Conservation (phyloP, 92 coral and sea anemone species). For the Heliopora coerulea region DNA sequence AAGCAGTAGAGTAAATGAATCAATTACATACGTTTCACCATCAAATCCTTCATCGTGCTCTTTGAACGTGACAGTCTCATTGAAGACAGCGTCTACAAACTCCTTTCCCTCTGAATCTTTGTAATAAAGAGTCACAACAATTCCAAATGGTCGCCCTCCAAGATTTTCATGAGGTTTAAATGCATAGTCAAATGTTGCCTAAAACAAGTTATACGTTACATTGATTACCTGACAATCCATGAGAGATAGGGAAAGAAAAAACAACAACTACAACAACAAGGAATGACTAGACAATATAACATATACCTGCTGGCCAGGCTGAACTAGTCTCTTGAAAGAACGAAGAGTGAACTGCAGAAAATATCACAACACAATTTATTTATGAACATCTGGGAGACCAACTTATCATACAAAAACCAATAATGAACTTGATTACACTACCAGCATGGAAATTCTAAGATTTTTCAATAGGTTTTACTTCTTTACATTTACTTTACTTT, state of each 20-base stretch:
- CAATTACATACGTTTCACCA: constrained; percentile 86
- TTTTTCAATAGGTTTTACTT: no score
- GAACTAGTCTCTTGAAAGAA: constrained; percentile 72
- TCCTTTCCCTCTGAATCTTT: constrained; percentile 93
- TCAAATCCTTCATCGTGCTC: constrained; percentile 98
- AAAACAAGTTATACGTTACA: constrained; percentile 8
- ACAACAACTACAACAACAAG: no score
- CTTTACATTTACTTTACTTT: no score
- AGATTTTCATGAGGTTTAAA: constrained; percentile 98
- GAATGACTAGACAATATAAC: neutral
- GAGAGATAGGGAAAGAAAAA: no score
- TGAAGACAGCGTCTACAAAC: constrained; percentile 92
- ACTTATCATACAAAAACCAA: no score
- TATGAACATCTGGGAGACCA: no score
- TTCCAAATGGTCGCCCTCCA: constrained; percentile 99
- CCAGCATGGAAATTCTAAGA: no score
- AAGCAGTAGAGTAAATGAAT: neutral
- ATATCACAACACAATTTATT: neutral
- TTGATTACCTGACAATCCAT: no score
- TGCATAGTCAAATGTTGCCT: constrained; percentile 97
- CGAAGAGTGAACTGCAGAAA: constrained; percentile 72
- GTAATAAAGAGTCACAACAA: constrained; percentile 78
- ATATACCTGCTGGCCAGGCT: constrained; percentile 81
- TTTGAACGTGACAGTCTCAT: constrained; percentile 84
- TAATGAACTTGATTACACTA: no score